Evolutionary conservation across 1,140 invertebrate species (phyloP).

Genomic region (Diorhabda elongata): DNA sequence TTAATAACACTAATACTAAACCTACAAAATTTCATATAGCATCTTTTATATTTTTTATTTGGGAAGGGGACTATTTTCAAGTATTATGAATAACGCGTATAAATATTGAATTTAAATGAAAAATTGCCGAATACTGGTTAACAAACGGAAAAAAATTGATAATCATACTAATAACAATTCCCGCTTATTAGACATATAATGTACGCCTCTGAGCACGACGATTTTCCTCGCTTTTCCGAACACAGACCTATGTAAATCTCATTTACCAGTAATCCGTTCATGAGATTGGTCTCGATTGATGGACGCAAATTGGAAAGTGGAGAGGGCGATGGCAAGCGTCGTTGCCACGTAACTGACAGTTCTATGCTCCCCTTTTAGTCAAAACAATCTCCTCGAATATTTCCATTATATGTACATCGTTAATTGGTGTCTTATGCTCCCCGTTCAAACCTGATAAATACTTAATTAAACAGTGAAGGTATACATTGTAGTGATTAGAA

Average conservation of each 20-base stretch:
- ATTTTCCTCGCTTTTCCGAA: constrained; percentile 21
- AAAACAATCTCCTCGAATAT: background rate
- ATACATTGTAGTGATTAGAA: too few species aligned
- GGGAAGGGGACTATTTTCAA: too few species aligned
- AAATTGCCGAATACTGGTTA: too few species aligned
- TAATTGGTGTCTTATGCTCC: background rate
- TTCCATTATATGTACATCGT: background rate
- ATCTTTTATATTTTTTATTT: too few species aligned
- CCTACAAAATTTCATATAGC: too few species aligned
- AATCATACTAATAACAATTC: too few species aligned
- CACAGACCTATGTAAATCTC: constrained; percentile 57
- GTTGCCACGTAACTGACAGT: constrained; percentile 22
- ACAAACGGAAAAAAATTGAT: too few species aligned
- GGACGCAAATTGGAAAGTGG: constrained; percentile 60
- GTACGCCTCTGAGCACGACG: constrained; percentile 11
- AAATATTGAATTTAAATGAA: too few species aligned
- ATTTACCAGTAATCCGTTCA: constrained; percentile 60
- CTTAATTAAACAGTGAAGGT: too few species aligned
- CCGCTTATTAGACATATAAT: background rate
- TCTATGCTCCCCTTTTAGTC: background rate
- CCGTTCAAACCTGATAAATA: too few species aligned
- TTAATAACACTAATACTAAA: too few species aligned
- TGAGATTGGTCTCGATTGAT: constrained; percentile 60
- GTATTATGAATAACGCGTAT: too few species aligned
- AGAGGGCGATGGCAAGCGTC: constrained; percentile 31